Evolutionary conservation across 53 echinoderm and acorn worm species (phyloP), one percentile per base, ranked within the genome.

Genomic region (Crossaster papposus): DNA sequence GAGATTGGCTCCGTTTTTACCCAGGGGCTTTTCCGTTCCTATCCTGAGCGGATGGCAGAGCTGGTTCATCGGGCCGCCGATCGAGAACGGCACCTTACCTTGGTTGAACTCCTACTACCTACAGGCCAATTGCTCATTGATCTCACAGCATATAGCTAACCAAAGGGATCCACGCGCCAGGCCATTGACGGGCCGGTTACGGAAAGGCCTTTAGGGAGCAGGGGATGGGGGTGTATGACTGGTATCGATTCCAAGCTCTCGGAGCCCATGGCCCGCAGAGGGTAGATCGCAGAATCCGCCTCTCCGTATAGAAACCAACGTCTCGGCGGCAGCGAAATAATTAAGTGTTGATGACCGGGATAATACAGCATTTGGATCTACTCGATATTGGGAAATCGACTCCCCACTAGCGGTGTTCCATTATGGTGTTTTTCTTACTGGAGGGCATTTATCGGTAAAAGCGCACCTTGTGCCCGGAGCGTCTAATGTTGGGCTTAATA

Each of bases 51-150:
- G 85, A 51, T 52, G 85, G 68, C 70, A 26, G 82, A 82, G 85
- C 13, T 26, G 33, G 36, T 44, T 44, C 44, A 74, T 33, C 36
- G 75, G 33, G 33, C 22, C 17, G 30, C n/a, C n/a, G n/a, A n/a
- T n/a, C 23, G 23, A 7, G 30, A 12, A 18, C 36, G 75, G 36
- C 75, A 74, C 15, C 34, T 74, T 74, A 74, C 75, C 23, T 35
- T 30, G 72, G 34, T 74, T 2, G 75, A 18, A 31, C 36, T 4
- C 32, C 1, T 17, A 12, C 71, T 71, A 17, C 14, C 26, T 18
- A 31, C 75, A 31, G 75, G 85, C 71, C 85, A 15, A 18, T 15
- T 68, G 82, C 65, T 63, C 85, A 85, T 85, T 85, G 85, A 85
- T 85, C 73, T 85, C 73, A 7, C 34, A 4, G 1, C 20, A 17